Percentiles rank a stretch among this genome's conserved stretches.
These are phyloP conservation scores for Scaptomyza pallida DNA, from an alignment of 1,140 invertebrate genomes.

Conservation along the genomic window DNA sequence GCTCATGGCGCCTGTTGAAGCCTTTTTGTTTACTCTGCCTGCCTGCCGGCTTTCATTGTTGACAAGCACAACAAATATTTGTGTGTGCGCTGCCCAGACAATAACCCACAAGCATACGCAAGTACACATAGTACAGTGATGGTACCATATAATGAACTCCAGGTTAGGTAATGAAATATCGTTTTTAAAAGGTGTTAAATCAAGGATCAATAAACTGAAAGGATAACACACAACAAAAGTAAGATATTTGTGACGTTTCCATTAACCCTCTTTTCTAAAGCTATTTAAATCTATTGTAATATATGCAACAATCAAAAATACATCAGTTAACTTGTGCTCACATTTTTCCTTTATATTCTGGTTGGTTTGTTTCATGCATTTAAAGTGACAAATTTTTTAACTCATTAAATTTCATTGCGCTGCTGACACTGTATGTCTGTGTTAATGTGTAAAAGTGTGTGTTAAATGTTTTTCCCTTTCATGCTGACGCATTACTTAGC, in stretches of 20 bases:
- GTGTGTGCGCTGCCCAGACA: constrained; percentile 46
- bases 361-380: constrained; percentile 32
- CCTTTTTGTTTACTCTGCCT: constrained; percentile 29
- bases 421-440: constrained; percentile 9
- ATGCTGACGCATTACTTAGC: constrained; percentile 4
- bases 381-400: constrained; percentile 50
- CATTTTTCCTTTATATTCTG: constrained; percentile 21
- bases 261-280: constrained; percentile 21
- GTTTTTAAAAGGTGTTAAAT: not conserved
- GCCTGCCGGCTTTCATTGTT: not conserved
- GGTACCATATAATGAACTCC: not conserved
- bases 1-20: constrained; percentile 16
- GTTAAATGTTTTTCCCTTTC: not conserved
- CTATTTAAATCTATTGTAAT: constrained; percentile 78
- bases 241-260: too few relatives aligned
- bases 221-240: too few relatives aligned
- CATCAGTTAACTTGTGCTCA: constrained; percentile 46
- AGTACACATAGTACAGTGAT: constrained; percentile 6
- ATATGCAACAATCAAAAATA: constrained; percentile 81
- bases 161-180: not conserved
- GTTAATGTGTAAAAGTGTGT: not conserved
- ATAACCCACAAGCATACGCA: constrained; percentile 5
- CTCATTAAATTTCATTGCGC: constrained; percentile 70
- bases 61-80: constrained; percentile 60
- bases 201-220: too few relatives aligned